These are phyloP conservation scores for Macrochelys suwanniensis DNA, from an alignment of 2,797 vertebrate species.

Conservation along the genomic window DNA sequence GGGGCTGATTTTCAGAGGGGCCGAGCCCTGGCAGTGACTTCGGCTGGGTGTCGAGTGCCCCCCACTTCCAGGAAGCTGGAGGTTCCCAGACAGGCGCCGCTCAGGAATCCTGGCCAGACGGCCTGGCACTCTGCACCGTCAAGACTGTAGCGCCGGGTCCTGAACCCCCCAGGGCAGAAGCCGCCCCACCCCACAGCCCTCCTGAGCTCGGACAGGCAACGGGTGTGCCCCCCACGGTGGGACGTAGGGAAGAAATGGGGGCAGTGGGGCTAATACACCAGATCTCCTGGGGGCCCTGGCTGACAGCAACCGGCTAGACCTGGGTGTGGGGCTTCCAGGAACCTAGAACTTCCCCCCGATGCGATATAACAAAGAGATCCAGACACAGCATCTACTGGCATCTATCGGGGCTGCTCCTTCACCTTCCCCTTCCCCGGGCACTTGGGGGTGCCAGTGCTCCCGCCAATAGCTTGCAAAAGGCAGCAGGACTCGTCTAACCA, in stretches of 20 bases:
- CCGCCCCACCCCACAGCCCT: no score
- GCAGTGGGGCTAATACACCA: no score
- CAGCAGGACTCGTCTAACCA: conserved; percentile 1
- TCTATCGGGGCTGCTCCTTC: neutral
- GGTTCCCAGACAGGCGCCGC: no score
- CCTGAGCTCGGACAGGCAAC: neutral
- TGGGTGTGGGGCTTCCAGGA: neutral
- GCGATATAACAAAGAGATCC: no score
- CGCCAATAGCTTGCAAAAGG: neutral
- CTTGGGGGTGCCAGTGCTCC: neutral
- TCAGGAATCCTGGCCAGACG: no score
- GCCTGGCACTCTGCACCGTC: no score
- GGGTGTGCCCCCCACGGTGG: neutral
- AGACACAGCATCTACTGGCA: neutral
- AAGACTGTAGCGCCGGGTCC: no score
- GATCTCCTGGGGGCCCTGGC: neutral
- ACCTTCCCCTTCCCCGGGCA: neutral
- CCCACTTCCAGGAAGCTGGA: no score
- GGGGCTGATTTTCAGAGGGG: neutral
- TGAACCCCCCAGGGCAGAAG: no score
- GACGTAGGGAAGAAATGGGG: neutral
- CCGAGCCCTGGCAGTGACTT: neutral
- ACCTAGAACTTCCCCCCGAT: neutral
- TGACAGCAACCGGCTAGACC: neutral
- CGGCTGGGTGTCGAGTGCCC: neutral